phyloP scores from a whole-genome alignment of 1,140 invertebrate species.

The Luehdorfia chinensis region DNA sequence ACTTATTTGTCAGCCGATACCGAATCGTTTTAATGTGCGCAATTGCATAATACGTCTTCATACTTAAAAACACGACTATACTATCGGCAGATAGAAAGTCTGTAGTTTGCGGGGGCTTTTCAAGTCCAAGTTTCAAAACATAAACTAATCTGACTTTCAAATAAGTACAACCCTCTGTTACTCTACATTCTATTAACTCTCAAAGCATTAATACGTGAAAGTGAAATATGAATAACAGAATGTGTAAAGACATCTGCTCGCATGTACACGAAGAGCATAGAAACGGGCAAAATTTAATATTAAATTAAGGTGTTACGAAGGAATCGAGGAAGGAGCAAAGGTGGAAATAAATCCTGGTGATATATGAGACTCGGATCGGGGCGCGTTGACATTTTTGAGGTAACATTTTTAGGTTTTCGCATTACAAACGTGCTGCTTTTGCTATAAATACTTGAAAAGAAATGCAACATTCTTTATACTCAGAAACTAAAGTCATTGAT shows the following conservation, averaged over 20 bases:
- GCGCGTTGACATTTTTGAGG: slow-evolving; percentile 70
- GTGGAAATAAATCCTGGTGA: slow-evolving; percentile 70
- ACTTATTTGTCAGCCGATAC: too few relatives aligned
- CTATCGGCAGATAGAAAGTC: too few relatives aligned
- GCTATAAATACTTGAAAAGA: slow-evolving; percentile 11
- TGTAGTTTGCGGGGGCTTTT: too few relatives aligned
- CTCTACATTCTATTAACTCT: slow-evolving; percentile 28
- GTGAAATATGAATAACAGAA: slow-evolving; percentile 69
- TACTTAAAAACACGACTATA: too few relatives aligned
- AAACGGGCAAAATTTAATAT: slow-evolving; percentile 72
- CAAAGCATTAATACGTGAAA: slow-evolving; percentile 42
- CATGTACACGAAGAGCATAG: slow-evolving; percentile 30
- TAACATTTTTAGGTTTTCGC: slow-evolving; percentile 57
- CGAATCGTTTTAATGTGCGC: too few relatives aligned
- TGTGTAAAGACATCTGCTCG: slow-evolving; percentile 62
- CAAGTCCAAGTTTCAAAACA: too few relatives aligned
- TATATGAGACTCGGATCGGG: slow-evolving; percentile 56
- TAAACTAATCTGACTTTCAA: slow-evolving; percentile 9
- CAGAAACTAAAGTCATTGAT: too few relatives aligned
- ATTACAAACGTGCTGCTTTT: slow-evolving; percentile 5
- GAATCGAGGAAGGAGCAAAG: slow-evolving; percentile 70
- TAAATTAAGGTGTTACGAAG: slow-evolving; percentile 72
- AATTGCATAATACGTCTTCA: too few relatives aligned
- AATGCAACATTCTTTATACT: too few relatives aligned
- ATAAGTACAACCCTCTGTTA: slow-evolving; percentile 2